A percentile compares a stretch with the other conserved stretches of the same genome.
Conservation (phyloP, 2,797 vertebrate species). For the Atherinosoma microstoma region DNA sequence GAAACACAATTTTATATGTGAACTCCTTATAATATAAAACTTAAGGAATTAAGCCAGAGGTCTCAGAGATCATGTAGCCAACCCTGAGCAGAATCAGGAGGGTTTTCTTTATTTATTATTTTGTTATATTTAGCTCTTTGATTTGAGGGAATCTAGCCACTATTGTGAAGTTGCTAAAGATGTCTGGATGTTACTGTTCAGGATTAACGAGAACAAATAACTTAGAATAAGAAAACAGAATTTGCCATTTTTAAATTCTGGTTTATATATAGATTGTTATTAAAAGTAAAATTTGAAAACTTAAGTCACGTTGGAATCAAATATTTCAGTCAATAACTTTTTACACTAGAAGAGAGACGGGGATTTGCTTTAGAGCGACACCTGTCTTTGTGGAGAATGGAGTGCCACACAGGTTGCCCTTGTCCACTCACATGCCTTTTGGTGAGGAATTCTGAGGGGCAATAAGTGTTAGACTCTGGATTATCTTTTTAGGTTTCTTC, state of each 20-base stretch:
- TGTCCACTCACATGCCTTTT: not conserved
- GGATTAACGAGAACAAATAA: not conserved
- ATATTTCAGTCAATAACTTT: not conserved
- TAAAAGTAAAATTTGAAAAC: not conserved
- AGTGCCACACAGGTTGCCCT: not conserved
- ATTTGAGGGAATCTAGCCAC: too few species aligned
- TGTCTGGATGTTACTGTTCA: not conserved
- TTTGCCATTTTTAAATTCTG: not conserved
- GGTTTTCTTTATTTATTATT: too few species aligned
- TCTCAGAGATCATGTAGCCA: not conserved
- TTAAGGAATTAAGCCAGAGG: not conserved
- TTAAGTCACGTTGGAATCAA: not conserved
- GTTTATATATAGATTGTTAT: not conserved
- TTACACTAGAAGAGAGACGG: not conserved
- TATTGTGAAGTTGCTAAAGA: too few species aligned
- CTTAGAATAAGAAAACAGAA: not conserved
- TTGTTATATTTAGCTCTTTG: too few species aligned
- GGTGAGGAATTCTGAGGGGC: not conserved
- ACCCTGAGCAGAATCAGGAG: too few species aligned
- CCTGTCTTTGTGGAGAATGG: not conserved
- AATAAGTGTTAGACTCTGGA: slow-evolving; percentile 31
- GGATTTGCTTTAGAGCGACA: not conserved
- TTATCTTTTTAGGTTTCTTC: slow-evolving; percentile 40
- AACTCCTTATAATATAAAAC: not conserved
- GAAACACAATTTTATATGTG: not conserved